A percentile compares a stretch with the other conserved stretches of the same genome.
Evolutionary conservation across 2,888 invertebrate genomes (phyloP).

Genomic region (Thymelicus sylvestris): DNA sequence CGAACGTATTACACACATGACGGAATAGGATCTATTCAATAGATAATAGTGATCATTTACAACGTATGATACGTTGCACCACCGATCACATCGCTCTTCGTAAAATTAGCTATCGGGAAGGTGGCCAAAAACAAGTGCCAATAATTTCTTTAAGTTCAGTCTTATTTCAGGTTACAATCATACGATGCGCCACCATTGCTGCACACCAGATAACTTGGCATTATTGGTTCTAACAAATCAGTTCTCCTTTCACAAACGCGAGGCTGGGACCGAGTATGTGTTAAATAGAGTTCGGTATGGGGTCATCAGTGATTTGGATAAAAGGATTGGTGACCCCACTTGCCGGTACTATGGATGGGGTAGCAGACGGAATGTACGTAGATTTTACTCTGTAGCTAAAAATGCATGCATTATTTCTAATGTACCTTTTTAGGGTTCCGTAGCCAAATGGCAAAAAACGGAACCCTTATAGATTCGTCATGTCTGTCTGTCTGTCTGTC

Average conservation of each 20-base stretch:
- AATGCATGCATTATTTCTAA: no score
- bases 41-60: no score
- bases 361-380: conserved; percentile 71
- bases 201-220: conserved; percentile 64
- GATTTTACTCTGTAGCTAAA: neutral
- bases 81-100: no score
- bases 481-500: no score
- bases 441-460: no score
- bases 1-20: no score
- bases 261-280: conserved; percentile 56
- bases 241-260: conserved; percentile 60
- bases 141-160: neutral
- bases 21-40: no score
- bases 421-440: no score
- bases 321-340: conserved; percentile 42
- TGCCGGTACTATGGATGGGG: conserved; percentile 72
- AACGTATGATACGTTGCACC: no score
- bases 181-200: conserved; percentile 56
- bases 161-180: conserved; percentile 62
- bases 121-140: no score
- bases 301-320: conserved; percentile 37
- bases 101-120: no score
- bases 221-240: conserved; percentile 62
- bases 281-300: conserved; percentile 71
- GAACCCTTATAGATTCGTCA: no score